phyloP scores from a whole-genome alignment of 2,113 vertebrate genomes.

The Etheostoma cragini region DNA sequence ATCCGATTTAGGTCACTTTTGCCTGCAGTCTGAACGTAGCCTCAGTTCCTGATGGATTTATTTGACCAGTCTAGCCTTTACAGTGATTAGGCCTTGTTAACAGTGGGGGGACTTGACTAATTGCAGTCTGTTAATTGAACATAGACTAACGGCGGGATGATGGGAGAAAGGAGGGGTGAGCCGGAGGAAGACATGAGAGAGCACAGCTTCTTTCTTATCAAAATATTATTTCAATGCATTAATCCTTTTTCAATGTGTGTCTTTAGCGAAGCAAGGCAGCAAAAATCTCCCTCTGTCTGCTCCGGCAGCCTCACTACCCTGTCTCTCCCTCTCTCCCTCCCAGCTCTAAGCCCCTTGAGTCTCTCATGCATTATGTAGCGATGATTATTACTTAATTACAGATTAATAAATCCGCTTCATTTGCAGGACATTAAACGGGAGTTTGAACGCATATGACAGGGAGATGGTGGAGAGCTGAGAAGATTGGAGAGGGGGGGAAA shows the following conservation, averaged over 20 bases:
- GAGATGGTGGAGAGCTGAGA: conserved; percentile 61
- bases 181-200: conserved; percentile 50
- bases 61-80: conserved; percentile 57
- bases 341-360: conserved; percentile 80
- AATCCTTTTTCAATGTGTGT: conserved; percentile 87
- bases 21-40: no score
- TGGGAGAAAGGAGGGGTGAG: conserved; percentile 50
- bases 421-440: conserved; percentile 87
- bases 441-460: conserved; percentile 82
- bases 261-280: conserved; percentile 77
- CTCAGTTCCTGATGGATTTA: conserved; percentile 38
- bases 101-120: conserved; percentile 65
- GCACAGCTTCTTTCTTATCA: conserved; percentile 81
- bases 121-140: conserved; percentile 78
- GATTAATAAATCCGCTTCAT: conserved; percentile 89
- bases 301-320: conserved; percentile 70
- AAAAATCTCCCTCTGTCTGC: conserved; percentile 73
- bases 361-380: conserved; percentile 87
- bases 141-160: conserved; percentile 59
- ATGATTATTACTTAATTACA: conserved; percentile 90
- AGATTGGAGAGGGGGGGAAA: conserved; percentile 16
- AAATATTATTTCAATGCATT: conserved; percentile 87
- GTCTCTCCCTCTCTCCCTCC: conserved; percentile 72
- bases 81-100: conserved; percentile 70
- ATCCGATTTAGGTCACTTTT: no score